Conservation (phyloP, 2,113 vertebrate genomes). For the Alethe diademata region DNA sequence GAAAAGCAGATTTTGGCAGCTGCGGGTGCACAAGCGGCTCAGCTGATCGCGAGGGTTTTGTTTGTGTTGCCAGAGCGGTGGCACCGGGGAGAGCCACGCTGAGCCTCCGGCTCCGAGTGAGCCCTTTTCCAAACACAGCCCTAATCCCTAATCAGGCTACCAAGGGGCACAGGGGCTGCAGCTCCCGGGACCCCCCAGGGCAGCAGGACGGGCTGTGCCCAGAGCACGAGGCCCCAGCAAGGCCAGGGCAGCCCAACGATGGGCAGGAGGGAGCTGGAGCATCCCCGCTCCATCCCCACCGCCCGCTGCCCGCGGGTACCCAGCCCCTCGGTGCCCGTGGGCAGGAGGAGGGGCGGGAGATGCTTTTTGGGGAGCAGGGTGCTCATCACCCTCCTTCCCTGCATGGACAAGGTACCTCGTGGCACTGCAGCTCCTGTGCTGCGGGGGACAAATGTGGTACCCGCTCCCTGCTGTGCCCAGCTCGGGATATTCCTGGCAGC, state of each 20-base stretch:
- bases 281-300: neutral
- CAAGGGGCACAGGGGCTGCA: neutral
- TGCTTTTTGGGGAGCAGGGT: neutral
- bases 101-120: neutral
- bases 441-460: rapidly evolving
- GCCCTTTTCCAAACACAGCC: neutral
- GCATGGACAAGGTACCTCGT: rapidly evolving
- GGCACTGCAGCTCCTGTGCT: neutral
- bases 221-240: neutral
- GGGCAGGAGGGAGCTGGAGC: neutral
- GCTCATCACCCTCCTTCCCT: rapidly evolving
- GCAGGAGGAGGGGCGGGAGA: neutral
- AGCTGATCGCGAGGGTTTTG: neutral
- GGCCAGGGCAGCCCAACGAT: neutral
- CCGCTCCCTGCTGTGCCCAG: neutral
- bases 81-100: neutral
- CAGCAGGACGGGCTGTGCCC: neutral
- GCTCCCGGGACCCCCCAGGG: rapidly evolving
- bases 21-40: neutral
- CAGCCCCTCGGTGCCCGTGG: rapidly evolving
- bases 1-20: neutral
- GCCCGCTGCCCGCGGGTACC: rapidly evolving
- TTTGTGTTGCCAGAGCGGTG: neutral
- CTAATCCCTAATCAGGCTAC: neutral
- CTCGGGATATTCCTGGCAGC: neutral